Evolutionary conservation across 1,140 invertebrate genomes (phyloP), one percentile per base, ranked within the genome.

Genomic region (Bemisia tabaci): DNA sequence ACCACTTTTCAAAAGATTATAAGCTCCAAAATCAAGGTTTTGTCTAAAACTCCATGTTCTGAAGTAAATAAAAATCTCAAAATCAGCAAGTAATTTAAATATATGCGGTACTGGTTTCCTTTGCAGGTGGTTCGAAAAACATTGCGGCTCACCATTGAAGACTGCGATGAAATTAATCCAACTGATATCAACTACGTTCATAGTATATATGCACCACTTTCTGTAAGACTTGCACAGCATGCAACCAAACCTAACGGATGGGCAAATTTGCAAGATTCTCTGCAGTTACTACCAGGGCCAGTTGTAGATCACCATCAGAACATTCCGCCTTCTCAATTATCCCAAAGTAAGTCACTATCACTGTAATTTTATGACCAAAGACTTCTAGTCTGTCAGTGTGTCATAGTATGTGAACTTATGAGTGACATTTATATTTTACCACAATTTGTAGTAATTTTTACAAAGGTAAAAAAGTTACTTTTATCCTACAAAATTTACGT

Each of bases 141-240:
- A 0, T 81, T 96, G 23, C 84, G 86, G 69, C 79, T 96, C 1
- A 94, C 91, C 12, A 87, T 93, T 58, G 91, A 95, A 71, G 91
- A 95, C 73, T 87, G 88, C 2, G 89, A 87, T 66, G 91, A 96
- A 80, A 61, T 67, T 2, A 81, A 88, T 27, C 91, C 90, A 0
- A 90, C 86, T 70, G 94, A 97, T 74, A 94, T 96, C 63, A 89
- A 92, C 68, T 97, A 95, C 76, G 90, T 97, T 26, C 91, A 93
- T 77, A 94, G 87, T 70, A 92, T 90, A 75, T 98, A 97, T 78
- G 94, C 95, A 0, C 95, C 95, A 0, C 73, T 98, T n/a, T 94
- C 89, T 72, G 87, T 94, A 1, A 83, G 94, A 64, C 80, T 98
- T 25, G 87, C 88, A 1, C 93, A 97, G 76, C 86, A 89, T 72